A percentile compares a stretch with the other conserved stretches of the same genome.
These are phyloP conservation scores for Tethea ocularis DNA, from an alignment of 2,888 invertebrate genomes.

Conservation along the genomic window DNA sequence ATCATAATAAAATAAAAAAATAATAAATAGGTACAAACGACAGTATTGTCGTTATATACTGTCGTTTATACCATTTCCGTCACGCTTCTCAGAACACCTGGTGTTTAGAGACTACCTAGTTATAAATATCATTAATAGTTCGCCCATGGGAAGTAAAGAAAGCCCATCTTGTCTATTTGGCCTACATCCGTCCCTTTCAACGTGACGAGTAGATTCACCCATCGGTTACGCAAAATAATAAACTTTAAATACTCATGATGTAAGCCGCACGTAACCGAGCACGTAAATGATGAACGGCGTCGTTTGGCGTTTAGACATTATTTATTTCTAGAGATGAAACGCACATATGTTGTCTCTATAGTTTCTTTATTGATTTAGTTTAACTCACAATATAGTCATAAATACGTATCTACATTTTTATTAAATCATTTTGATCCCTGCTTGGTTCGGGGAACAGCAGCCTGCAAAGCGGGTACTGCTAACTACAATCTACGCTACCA, in stretches of 20 bases:
- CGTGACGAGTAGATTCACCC: background rate
- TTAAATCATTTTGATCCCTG: too few relatives aligned
- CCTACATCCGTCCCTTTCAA: background rate
- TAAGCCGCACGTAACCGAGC: constrained; percentile 1
- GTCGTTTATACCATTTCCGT: too few relatives aligned
- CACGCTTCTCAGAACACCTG: background rate
- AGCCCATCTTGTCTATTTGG: background rate
- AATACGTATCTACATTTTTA: too few relatives aligned
- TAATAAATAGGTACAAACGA: too few relatives aligned
- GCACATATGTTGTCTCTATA: background rate
- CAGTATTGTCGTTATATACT: too few relatives aligned
- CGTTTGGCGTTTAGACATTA: constrained; percentile 1
- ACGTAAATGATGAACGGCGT: background rate
- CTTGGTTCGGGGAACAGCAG: too few relatives aligned
- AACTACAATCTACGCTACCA: too few relatives aligned
- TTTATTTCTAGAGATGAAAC: constrained; percentile 5
- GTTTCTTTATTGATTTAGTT: background rate
- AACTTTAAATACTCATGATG: background rate
- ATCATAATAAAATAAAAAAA: too few relatives aligned
- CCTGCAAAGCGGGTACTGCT: too few relatives aligned
- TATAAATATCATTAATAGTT: background rate
- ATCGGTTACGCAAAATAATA: constrained; percentile 5
- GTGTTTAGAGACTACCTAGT: background rate
- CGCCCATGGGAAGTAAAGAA: background rate
- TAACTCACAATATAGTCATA: background rate